Conservation (phyloP, 2,113 vertebrate genomes). For the Cromileptes altivelis region DNA sequence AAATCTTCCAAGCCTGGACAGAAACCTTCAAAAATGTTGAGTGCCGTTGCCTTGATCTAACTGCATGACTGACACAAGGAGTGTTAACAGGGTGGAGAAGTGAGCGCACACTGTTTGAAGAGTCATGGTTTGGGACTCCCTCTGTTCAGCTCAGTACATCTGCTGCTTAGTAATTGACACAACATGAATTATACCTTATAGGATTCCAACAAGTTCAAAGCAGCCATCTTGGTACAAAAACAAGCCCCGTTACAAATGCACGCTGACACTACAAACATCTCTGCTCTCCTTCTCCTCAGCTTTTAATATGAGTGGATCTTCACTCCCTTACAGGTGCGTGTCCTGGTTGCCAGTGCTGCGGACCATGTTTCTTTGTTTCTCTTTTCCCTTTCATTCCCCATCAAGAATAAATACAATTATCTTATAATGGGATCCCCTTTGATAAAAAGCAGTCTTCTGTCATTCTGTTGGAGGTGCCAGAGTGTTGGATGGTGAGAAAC, state of each 20-base stretch:
- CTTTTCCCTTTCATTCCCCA: slow-evolving; percentile 53
- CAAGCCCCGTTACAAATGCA: slow-evolving; percentile 59
- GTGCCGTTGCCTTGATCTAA: slow-evolving; percentile 45
- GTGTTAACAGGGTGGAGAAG: slow-evolving; percentile 55
- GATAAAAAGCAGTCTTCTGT: slow-evolving; percentile 82
- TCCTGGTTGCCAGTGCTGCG: slow-evolving; percentile 30
- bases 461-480: slow-evolving; percentile 77
- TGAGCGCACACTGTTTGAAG: slow-evolving; percentile 56
- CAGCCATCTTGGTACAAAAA: slow-evolving; percentile 56
- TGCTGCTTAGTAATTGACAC: slow-evolving; percentile 69
- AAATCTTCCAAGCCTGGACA: slow-evolving; percentile 53
- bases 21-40: slow-evolving; percentile 47
- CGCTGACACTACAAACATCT: slow-evolving; percentile 62
- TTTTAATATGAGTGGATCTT: slow-evolving; percentile 44
- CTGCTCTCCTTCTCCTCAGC: slow-evolving; percentile 18
- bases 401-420: slow-evolving; percentile 82
- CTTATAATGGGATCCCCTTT: slow-evolving; percentile 80
- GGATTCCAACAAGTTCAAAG: slow-evolving; percentile 69
- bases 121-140: slow-evolving; percentile 52
- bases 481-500: slow-evolving; percentile 80
- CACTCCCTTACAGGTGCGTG: slow-evolving; percentile 54
- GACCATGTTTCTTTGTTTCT: slow-evolving; percentile 62
- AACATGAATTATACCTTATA: slow-evolving; percentile 74
- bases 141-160: slow-evolving; percentile 56
- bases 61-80: slow-evolving; percentile 48